Evolutionary conservation across 2,888 invertebrate species (phyloP).

Genomic region (Drosophila seclusa): DNA sequence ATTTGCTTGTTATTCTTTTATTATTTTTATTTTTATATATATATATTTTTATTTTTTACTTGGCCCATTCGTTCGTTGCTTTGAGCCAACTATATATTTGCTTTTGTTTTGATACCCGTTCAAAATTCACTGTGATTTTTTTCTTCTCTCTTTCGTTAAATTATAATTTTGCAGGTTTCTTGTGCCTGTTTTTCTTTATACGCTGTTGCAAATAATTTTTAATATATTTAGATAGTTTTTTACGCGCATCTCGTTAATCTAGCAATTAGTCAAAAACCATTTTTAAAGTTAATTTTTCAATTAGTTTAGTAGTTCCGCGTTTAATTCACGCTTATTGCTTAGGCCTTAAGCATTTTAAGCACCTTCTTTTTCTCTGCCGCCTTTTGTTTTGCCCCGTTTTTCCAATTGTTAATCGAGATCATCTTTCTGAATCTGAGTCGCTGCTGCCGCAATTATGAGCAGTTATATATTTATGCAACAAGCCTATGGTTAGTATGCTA

Average conservation of each 20-base stretch:
- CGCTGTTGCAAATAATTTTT: conserved; percentile 50
- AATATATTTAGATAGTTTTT: conserved; percentile 16
- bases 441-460: conserved; percentile 85
- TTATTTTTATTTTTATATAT: background rate
- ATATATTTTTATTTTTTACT: conserved; percentile 9
- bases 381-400: conserved; percentile 23
- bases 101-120: conserved; percentile 45
- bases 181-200: conserved; percentile 14
- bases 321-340: conserved; percentile 17
- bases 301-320: conserved; percentile 25
- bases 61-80: conserved; percentile 33
- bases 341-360: conserved; percentile 20
- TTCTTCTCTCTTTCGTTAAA: background rate
- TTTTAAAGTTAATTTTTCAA: background rate
- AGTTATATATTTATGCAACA: conserved; percentile 82
- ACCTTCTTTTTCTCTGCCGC: conserved; percentile 19
- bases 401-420: conserved; percentile 30
- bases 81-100: conserved; percentile 24
- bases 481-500: conserved; percentile 84
- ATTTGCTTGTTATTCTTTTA: conserved; percentile 39
- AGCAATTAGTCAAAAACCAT: conserved; percentile 36
- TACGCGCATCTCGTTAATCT: conserved; percentile 59
- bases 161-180: conserved; percentile 38
- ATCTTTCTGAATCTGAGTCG: conserved; percentile 48
- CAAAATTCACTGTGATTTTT: conserved; percentile 76